Evolutionary conservation across 2,888 invertebrate species (phyloP), one percentile per base, ranked within the genome.

Genomic region (Polia nebulosa): DNA sequence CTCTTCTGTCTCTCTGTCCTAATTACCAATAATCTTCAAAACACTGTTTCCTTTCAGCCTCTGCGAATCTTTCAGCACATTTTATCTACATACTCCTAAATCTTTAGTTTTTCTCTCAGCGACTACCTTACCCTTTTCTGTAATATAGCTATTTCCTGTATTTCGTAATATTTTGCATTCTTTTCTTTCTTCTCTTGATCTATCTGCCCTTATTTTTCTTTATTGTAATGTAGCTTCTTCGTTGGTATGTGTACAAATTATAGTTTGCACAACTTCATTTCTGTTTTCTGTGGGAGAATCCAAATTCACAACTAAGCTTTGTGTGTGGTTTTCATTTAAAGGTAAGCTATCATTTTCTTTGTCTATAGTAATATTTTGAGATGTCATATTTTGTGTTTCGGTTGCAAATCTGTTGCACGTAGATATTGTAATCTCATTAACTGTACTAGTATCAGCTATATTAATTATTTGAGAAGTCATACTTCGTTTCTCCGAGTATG

Each of bases 21-120:
- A 73, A 49, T 17, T 45, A 13, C 75, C 75, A 75, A 73, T 76
- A 78, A 49, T 72, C 34, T 34, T 73, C 66, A 66, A 78, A 75
- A 65, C 65, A 71, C 8, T 70, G 61, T 15, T 45, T 60, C 25
- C 51, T 32, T 65, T 75, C 78, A n/a, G 32, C 25, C 34, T 15
- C 47, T 41, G 75, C 27, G 32, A 78, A 29, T 53, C 74, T 47
- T 59, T 78, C 75, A 59, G 49, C 45, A 72, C 75, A 78, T 62
- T 78, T 78, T 57, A 41, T 61, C 75, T 69, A 72, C 75, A 75
- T 20, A n/a, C 2, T 13, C 49, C 25, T 27, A 72, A 49, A 6
- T 49, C 13, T 45, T 49, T 66, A 3, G 58, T 7, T 63, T 68
- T 20, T 51, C 72, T 70, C 8, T 64, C 73, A 51, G 20, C 13